A percentile compares a stretch with the other conserved stretches of the same genome.
These are phyloP conservation scores for Callyntrura guangdongensis DNA, from an alignment of 2,888 invertebrate genomes.

Conservation along the genomic window DNA sequence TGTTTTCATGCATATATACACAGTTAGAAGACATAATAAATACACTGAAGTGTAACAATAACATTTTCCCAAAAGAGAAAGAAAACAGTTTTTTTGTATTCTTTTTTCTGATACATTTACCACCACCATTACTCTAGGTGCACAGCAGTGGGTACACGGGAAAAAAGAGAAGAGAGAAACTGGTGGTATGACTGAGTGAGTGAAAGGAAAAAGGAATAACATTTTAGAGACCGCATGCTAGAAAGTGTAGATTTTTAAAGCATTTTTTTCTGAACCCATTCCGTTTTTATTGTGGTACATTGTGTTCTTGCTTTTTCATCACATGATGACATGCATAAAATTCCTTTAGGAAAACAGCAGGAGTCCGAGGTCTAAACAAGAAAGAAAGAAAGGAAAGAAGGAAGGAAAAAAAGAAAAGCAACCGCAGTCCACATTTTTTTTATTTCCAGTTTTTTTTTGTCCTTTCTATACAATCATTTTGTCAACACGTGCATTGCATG, in stretches of 20 bases:
- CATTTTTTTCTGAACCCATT: slow-evolving; percentile 75
- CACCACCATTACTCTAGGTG: slow-evolving; percentile 60
- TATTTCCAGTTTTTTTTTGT: slow-evolving; percentile 57
- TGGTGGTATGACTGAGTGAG: slow-evolving; percentile 31
- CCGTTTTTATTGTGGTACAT: slow-evolving; percentile 72
- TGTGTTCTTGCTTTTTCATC: slow-evolving; percentile 75
- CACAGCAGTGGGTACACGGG: slow-evolving; percentile 72
- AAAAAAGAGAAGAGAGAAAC: slow-evolving; percentile 51
- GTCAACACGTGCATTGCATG: slow-evolving; percentile 74
- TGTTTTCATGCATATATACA: slow-evolving; percentile 17
- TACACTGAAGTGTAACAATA: slow-evolving; percentile 75
- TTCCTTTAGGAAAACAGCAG: slow-evolving; percentile 79
- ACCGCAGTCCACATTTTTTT: slow-evolving; percentile 73
- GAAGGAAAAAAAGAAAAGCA: slow-evolving; percentile 66
- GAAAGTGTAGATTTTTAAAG: slow-evolving; percentile 66
- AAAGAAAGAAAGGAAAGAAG: slow-evolving; percentile 35
- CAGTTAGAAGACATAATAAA: slow-evolving; percentile 10
- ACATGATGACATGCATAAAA: slow-evolving; percentile 80
- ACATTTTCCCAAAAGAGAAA: slow-evolving; percentile 73
- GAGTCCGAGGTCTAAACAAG: slow-evolving; percentile 68
- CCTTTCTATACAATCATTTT: slow-evolving; percentile 66
- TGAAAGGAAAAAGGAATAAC: slow-evolving; percentile 72
- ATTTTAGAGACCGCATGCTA: slow-evolving; percentile 77
- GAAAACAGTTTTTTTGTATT: slow-evolving; percentile 69
- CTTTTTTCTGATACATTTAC: slow-evolving; percentile 77